Base-by-base conservation (phyloP, 2,113 vertebrate species). In the Casuarius casuarius region DNA sequence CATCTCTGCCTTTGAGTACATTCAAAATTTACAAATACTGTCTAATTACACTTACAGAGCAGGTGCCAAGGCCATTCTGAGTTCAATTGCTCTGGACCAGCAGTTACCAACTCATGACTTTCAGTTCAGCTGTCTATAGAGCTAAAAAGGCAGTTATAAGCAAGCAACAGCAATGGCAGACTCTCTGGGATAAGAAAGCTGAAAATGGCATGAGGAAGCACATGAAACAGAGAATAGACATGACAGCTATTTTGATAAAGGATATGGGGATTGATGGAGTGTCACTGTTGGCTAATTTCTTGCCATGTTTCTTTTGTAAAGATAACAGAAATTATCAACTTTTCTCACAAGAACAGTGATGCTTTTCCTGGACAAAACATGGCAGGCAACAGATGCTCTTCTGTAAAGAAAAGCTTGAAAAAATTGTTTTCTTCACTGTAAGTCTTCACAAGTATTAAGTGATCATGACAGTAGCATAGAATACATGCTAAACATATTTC, bases 201-300 rank as follows among this genome's bases (percentile, higher is more conserved):
- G 33, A 84, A 92, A 89, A 73, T 44, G n/a, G 1, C 7, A 25
- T 72, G 7, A 42, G 5, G 68, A 82, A 62, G 21, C 42, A 20
- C 2, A 4, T 73, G 51, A 79, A 85, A 61, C 15, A 56, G 9
- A 83, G 21, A 83, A 59, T 19, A 3, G 2, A 2, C 2, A 21
- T n/a, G 7, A 63, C 14, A 82, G 3, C 2, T 59, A 46, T 1
- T 42, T 19, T 31, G 77, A 48, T 67, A 81, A 74, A 67, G 3
- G 4, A 33, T 28, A 75, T 14, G 59, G 2, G 5, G 1, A 9
- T 1, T 3, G 3, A 2, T 40, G 6, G 4, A 68, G 26, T 42
- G 49, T 33, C 4, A 51, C 0, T 23, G 5, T 44, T 87, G 20
- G 5, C 2, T 67, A 33, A 51, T 4, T 46, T 72, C 7, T 58